Percentiles rank a stretch among this genome's conserved stretches.
Evolutionary conservation across 2,113 vertebrate species (phyloP).

Genomic region (Pionites leucogaster): DNA sequence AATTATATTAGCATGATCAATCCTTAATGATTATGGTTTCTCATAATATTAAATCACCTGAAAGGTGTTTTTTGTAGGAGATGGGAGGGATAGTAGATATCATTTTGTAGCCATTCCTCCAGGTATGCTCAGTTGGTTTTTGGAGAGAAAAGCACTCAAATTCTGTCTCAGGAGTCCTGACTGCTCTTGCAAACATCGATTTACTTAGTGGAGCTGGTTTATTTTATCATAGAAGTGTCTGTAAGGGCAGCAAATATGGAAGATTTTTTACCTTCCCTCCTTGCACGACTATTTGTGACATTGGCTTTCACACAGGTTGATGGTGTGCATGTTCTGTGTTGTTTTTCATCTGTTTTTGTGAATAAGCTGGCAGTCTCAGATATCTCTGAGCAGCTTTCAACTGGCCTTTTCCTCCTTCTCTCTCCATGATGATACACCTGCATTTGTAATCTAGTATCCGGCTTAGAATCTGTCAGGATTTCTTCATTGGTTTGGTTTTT

Average conservation of each 20-base stretch:
- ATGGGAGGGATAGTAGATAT: constrained; percentile 30
- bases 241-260: neutral
- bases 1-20: constrained; percentile 75
- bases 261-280: constrained; percentile 19
- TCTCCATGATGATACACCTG: constrained; percentile 38
- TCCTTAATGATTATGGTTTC: constrained; percentile 73
- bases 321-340: neutral
- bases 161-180: constrained; percentile 17
- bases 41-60: constrained; percentile 72
- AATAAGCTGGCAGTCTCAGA: constrained; percentile 26
- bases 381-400: constrained; percentile 45
- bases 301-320: constrained; percentile 37
- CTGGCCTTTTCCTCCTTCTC: constrained; percentile 9
- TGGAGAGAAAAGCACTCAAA: constrained; percentile 20
- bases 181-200: constrained; percentile 11
- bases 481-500: neutral
- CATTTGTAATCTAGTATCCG: constrained; percentile 23
- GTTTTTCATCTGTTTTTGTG: constrained; percentile 31
- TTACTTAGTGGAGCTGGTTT: constrained; percentile 4
- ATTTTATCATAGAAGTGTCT: neutral
- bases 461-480: constrained; percentile 10
- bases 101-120: constrained; percentile 2
- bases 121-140: constrained; percentile 30
- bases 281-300: neutral
- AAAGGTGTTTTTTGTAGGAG: constrained; percentile 45